Evolutionary conservation across 2,113 vertebrate genomes (phyloP).

Genomic region (Cathartes aura): DNA sequence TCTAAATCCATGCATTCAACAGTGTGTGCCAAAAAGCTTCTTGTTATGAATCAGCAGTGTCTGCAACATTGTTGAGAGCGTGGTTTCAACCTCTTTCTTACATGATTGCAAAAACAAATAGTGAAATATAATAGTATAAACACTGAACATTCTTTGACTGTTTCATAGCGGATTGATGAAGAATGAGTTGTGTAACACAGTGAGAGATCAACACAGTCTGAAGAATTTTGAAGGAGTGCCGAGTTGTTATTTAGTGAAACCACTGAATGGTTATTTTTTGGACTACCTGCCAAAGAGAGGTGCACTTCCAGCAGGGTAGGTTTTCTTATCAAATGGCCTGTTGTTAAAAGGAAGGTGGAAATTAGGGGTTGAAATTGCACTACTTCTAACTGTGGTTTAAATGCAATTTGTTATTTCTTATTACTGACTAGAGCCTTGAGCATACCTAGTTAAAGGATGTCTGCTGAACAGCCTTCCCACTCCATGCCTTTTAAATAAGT

Average conservation of each 20-base stretch:
- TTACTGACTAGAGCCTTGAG: background rate
- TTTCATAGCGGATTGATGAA: background rate
- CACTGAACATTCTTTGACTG: constrained; percentile 15
- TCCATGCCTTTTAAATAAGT: background rate
- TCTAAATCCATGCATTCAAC: background rate
- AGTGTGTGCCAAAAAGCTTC: background rate
- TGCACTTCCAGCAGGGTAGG: background rate
- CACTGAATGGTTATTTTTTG: background rate
- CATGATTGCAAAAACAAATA: background rate
- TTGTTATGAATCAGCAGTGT: background rate
- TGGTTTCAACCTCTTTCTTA: background rate
- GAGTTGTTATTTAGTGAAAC: background rate
- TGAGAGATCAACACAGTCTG: background rate
- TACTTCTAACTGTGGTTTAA: background rate
- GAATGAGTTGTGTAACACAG: constrained; percentile 27
- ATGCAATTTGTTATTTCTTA: background rate
- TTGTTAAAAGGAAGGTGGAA: background rate
- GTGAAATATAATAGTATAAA: constrained; percentile 20
- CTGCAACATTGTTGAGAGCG: background rate
- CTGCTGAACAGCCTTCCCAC: background rate
- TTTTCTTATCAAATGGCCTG: background rate
- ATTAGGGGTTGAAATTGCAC: background rate
- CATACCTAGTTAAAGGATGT: background rate
- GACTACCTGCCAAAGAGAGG: background rate
- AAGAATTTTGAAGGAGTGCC: background rate